Evolutionary conservation across 92 coral and sea anemone genomes (phyloP).

Genomic region (Blastomussa wellsi): DNA sequence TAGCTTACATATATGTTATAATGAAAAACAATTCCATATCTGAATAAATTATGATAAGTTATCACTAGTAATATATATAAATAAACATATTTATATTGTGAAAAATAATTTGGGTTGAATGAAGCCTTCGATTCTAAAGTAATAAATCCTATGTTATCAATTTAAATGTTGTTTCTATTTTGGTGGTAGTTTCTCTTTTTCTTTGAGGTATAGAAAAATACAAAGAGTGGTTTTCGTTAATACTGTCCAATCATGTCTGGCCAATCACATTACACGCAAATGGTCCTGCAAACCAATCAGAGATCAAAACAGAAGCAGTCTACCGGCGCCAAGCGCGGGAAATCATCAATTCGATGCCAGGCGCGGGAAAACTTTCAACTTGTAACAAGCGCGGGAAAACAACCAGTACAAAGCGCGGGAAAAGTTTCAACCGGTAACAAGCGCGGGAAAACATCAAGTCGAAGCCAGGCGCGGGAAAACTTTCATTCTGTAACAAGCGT

Average conservation of each 20-base stretch:
- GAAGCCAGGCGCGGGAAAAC: no score
- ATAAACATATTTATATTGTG: conserved; percentile 7
- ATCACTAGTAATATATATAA: background rate
- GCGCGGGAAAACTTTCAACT: no score
- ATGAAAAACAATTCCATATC: background rate
- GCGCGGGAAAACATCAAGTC: no score
- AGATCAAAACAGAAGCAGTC: background rate
- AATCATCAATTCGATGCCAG: no score
- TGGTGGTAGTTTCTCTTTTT: background rate
- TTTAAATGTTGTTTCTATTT: background rate
- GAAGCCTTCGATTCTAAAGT: background rate
- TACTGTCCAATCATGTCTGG: background rate
- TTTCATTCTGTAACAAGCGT: no score
- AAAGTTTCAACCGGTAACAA: no score
- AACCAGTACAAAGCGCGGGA: no score
- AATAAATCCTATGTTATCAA: background rate
- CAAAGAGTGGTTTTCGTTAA: no score
- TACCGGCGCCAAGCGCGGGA: no score
- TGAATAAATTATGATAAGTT: conserved; percentile 5
- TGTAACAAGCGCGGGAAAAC: no score
- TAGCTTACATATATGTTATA: background rate
- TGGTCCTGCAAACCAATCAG: background rate
- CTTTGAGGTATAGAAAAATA: no score
- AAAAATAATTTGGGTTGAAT: background rate
- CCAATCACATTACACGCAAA: background rate